Percentiles rank a stretch among this genome's conserved stretches.
Conservation (phyloP, 1,140 invertebrate genomes). For the Eurosta solidaginis region DNA sequence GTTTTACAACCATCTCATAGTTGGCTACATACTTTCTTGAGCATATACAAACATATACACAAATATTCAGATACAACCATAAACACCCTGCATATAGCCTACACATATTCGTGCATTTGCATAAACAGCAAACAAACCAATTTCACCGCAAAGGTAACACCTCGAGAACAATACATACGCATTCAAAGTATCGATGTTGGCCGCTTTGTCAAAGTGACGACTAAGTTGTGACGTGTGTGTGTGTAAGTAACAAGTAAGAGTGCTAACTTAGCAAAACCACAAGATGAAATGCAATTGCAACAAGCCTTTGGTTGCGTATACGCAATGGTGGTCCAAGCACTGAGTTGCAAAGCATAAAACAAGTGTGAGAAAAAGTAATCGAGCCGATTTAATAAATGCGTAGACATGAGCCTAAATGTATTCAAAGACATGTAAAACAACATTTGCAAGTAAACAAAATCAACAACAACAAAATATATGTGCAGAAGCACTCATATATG, state of each 20-base stretch:
- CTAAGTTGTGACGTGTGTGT: background rate
- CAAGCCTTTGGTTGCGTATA: background rate
- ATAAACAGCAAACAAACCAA: background rate
- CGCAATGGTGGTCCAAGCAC: background rate
- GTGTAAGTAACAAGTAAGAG: background rate
- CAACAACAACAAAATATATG: background rate
- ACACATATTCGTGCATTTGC: background rate
- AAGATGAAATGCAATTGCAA: background rate
- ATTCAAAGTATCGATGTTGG: too few relatives aligned
- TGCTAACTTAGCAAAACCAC: background rate
- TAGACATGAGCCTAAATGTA: slow-evolving; percentile 3
- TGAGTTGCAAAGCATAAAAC: background rate
- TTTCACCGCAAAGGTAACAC: too few relatives aligned
- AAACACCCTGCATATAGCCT: background rate
- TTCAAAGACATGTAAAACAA: background rate
- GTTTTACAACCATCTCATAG: background rate
- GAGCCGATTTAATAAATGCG: slow-evolving; percentile 8
- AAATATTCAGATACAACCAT: background rate
- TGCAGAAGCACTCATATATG: background rate
- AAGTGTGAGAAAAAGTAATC: background rate
- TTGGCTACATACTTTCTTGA: background rate
- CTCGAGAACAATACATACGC: too few relatives aligned
- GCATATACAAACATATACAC: too few relatives aligned
- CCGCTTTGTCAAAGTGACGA: slow-evolving; percentile 4
- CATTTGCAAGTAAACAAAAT: background rate